Percentiles rank a stretch among this genome's conserved stretches.
Conservation (phyloP, 2,888 invertebrate species). For the Mimachlamys varia region DNA sequence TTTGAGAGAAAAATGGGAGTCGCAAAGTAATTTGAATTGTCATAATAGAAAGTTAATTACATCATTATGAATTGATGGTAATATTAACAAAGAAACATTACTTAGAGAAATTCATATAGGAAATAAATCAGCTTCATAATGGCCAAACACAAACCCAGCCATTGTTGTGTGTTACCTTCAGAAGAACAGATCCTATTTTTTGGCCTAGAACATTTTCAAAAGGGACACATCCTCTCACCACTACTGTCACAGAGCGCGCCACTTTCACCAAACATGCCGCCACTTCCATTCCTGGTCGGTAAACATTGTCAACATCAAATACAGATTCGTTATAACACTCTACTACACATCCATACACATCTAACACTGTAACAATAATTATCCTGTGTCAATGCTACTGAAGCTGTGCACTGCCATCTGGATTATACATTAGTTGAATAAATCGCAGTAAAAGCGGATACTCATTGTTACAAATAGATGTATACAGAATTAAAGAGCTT, state of each 20-base stretch:
- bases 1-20: too few species aligned
- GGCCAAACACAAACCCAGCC: neutral
- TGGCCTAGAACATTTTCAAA: conserved; percentile 90
- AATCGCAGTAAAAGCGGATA: neutral
- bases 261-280: conserved; percentile 90
- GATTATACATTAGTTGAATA: neutral
- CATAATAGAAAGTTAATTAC: neutral
- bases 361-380: neutral
- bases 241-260: conserved; percentile 90
- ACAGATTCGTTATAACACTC: neutral
- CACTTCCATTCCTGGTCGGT: conserved; percentile 86
- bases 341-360: neutral
- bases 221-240: conserved; percentile 89
- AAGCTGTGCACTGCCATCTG: neutral
- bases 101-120: too few species aligned
- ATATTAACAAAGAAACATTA: neutral
- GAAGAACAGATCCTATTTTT: conserved; percentile 88
- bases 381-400: neutral
- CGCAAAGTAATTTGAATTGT: neutral
- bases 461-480: neutral
- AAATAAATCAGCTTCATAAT: neutral
- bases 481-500: neutral
- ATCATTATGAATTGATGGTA: too few species aligned
- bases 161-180: conserved; percentile 80
- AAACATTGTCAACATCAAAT: neutral